phyloP scores from a whole-genome alignment of 2,113 vertebrate species.

The Brienomyrus longianalis region DNA sequence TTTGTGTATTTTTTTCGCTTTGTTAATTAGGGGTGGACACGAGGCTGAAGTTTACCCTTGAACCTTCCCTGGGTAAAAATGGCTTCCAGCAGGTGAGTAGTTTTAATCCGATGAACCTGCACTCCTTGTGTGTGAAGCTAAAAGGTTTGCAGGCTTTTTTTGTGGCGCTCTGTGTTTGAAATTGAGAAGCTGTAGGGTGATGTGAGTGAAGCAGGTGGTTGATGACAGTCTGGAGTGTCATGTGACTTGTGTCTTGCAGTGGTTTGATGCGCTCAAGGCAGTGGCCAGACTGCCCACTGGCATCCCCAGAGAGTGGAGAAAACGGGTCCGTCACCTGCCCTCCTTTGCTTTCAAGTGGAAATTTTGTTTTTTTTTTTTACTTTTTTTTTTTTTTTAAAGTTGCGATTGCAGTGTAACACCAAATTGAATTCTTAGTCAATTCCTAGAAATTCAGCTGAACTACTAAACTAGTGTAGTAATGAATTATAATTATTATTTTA shows the following conservation, averaged over 20 bases:
- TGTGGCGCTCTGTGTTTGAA: neutral
- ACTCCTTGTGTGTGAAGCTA: neutral
- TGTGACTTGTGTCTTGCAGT: constrained; percentile 57
- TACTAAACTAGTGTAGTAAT: neutral
- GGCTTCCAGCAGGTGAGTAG: constrained; percentile 92
- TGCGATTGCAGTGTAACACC: neutral
- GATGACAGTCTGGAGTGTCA: neutral
- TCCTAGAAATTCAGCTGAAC: neutral
- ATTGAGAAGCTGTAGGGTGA: neutral
- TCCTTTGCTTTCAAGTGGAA: neutral
- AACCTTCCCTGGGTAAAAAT: constrained; percentile 89
- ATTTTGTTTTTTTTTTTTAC: neutral
- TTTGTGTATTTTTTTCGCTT: constrained; percentile 8
- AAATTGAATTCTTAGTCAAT: neutral
- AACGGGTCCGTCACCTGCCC: constrained; percentile 62
- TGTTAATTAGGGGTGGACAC: constrained; percentile 82
- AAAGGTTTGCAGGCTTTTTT: neutral
- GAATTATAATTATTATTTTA: neutral
- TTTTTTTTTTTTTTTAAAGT: neutral
- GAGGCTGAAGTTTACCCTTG: constrained; percentile 92
- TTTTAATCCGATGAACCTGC: too few species aligned
- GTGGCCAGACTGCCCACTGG: constrained; percentile 89
- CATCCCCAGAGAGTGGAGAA: constrained; percentile 94
- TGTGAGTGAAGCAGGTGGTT: neutral
- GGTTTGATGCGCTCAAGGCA: constrained; percentile 94